phyloP scores from a whole-genome alignment of 1,140 invertebrate genomes.

The Drosophila leontia region DNA sequence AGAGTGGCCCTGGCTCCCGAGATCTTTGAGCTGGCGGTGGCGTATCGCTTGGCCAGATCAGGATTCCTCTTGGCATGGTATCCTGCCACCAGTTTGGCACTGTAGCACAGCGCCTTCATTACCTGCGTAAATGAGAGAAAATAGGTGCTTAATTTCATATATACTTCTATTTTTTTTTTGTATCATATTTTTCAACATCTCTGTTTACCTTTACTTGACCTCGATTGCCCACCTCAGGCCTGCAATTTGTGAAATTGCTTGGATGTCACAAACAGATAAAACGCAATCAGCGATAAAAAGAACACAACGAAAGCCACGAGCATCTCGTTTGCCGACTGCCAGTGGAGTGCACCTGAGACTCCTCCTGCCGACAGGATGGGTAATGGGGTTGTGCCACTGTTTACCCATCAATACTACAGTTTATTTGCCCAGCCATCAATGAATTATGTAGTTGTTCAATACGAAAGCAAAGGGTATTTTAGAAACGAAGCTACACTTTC shows the following conservation, averaged over 20 bases:
- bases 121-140: slow-evolving; percentile 81
- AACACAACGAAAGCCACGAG: slow-evolving; percentile 61
- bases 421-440: slow-evolving; percentile 46
- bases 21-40: slow-evolving; percentile 88
- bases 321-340: slow-evolving; percentile 40
- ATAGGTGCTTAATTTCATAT: slow-evolving; percentile 11
- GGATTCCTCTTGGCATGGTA: slow-evolving; percentile 85
- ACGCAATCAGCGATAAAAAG: slow-evolving; percentile 65
- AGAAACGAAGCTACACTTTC: neutral
- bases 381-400: slow-evolving; percentile 12
- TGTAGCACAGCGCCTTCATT: slow-evolving; percentile 89
- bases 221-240: slow-evolving; percentile 38
- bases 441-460: slow-evolving; percentile 22
- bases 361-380: neutral
- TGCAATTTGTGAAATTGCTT: slow-evolving; percentile 71
- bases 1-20: slow-evolving; percentile 89
- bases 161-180: neutral
- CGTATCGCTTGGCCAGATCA: slow-evolving; percentile 86
- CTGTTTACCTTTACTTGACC: slow-evolving; percentile 51
- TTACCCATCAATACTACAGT: slow-evolving; percentile 36
- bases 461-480: neutral
- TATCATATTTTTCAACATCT: neutral
- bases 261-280: slow-evolving; percentile 71
- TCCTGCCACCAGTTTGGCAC: slow-evolving; percentile 87
- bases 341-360: slow-evolving; percentile 18